Evolutionary conservation across 2,797 vertebrate species (phyloP).

Genomic region (Botia kubotai): DNA sequence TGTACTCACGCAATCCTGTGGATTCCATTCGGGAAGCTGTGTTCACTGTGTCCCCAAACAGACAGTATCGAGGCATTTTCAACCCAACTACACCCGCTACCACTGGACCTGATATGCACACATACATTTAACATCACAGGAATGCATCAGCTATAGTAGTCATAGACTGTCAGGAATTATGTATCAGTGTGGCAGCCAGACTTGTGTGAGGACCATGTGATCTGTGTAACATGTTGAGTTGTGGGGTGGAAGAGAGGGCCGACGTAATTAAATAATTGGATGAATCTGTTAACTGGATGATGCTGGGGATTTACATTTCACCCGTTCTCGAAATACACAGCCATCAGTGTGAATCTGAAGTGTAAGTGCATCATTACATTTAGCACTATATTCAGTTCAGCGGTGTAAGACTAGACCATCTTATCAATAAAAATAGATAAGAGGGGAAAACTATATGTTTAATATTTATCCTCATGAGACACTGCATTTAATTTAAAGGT

Average conservation of each 20-base stretch:
- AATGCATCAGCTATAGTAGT: not conserved
- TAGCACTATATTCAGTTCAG: not conserved
- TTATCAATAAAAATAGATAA: not conserved
- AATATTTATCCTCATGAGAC: not conserved
- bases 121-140: not conserved
- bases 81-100: slow-evolving; percentile 95
- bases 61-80: slow-evolving; percentile 94
- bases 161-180: not conserved
- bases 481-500: not conserved
- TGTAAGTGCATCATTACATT: slow-evolving; percentile 27
- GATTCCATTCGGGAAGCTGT: slow-evolving; percentile 96
- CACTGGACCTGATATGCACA: slow-evolving; percentile 81
- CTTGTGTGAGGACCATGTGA: not conserved
- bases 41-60: slow-evolving; percentile 95
- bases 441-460: not conserved
- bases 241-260: slow-evolving; percentile 6
- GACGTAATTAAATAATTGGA: slow-evolving; percentile 73
- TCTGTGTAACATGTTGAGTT: slow-evolving; percentile 30
- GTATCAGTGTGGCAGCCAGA: not conserved
- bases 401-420: not conserved
- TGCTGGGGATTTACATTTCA: slow-evolving; percentile 60
- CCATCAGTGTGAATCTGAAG: slow-evolving; percentile 40
- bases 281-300: slow-evolving; percentile 77
- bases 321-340: slow-evolving; percentile 50
- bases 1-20: slow-evolving; percentile 87